These are phyloP conservation scores for Eulemur coronatus DNA, from an alignment of 2,797 vertebrate genomes.

Conservation along the genomic window DNA sequence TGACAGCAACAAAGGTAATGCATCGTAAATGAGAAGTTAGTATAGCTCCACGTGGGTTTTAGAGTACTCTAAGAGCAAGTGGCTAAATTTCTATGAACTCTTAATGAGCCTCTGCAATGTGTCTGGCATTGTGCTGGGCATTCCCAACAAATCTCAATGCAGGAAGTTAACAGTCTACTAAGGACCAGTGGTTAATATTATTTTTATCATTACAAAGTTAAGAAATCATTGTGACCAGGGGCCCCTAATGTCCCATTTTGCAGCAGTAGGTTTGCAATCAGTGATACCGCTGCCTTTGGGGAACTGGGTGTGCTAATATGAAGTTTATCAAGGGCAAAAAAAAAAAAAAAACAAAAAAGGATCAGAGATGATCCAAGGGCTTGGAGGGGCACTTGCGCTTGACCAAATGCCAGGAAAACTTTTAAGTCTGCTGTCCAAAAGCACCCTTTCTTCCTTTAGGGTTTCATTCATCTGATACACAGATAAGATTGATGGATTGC, in stretches of 20 bases:
- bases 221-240: background rate
- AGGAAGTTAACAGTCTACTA: background rate
- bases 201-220: background rate
- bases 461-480: constrained; percentile 16
- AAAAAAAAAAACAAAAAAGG: background rate
- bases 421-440: background rate
- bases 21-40: background rate
- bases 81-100: background rate
- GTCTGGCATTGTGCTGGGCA: too few species aligned
- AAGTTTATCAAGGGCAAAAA: background rate
- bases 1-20: background rate
- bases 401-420: constrained; percentile 32
- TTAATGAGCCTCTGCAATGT: background rate
- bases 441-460: background rate
- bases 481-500: constrained; percentile 42
- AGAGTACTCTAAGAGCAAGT: too few species aligned
- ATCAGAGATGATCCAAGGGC: background rate
- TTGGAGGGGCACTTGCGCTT: background rate
- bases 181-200: background rate
- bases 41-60: background rate
- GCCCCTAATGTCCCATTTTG: background rate
- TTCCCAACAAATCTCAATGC: background rate
- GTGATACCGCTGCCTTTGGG: background rate
- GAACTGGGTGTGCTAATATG: background rate
- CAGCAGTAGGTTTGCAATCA: background rate